These are phyloP conservation scores for Probaryconus sp. DNA, from an alignment of 1,140 invertebrate species.

Conservation along the genomic window DNA sequence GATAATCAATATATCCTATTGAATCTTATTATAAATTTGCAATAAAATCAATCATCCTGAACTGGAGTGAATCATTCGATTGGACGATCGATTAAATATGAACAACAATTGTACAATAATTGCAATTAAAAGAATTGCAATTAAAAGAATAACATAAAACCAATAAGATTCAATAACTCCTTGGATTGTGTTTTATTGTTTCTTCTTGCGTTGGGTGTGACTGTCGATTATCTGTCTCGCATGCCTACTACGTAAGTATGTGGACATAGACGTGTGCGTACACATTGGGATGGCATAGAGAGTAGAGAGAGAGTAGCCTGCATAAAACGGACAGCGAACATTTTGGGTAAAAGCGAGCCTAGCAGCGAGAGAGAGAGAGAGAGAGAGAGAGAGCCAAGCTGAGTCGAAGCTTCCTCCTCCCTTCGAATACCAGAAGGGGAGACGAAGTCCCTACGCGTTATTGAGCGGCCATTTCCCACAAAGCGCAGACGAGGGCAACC, in stretches of 20 bases:
- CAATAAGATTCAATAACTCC: too few relatives aligned
- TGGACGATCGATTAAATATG: too few relatives aligned
- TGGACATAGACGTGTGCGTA: not conserved
- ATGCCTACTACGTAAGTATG: conserved; percentile 1
- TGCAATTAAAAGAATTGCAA: too few relatives aligned
- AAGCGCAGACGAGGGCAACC: conserved; percentile 77
- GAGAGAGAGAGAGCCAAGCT: conserved; percentile 12
- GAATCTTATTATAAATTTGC: too few relatives aligned
- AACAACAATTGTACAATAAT: too few relatives aligned
- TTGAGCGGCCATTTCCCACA: conserved; percentile 77
- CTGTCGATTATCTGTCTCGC: too few relatives aligned
- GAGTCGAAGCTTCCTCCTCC: conserved; percentile 25
- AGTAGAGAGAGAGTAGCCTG: conserved; percentile 30
- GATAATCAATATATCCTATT: too few relatives aligned
- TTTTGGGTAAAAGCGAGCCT: conserved; percentile 43
- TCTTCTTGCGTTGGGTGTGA: conserved; percentile 2
- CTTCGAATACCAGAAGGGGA: conserved; percentile 30
- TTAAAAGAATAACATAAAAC: too few relatives aligned
- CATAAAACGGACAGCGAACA: conserved; percentile 18
- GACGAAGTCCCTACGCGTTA: conserved; percentile 70
- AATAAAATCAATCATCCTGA: too few relatives aligned
- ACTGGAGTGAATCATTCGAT: too few relatives aligned
- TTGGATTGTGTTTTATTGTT: not conserved
- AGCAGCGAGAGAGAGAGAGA: conserved; percentile 12
- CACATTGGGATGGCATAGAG: not conserved